Conservation (phyloP, 2,888 invertebrate species). For the Chrysolina oricalcia region DNA sequence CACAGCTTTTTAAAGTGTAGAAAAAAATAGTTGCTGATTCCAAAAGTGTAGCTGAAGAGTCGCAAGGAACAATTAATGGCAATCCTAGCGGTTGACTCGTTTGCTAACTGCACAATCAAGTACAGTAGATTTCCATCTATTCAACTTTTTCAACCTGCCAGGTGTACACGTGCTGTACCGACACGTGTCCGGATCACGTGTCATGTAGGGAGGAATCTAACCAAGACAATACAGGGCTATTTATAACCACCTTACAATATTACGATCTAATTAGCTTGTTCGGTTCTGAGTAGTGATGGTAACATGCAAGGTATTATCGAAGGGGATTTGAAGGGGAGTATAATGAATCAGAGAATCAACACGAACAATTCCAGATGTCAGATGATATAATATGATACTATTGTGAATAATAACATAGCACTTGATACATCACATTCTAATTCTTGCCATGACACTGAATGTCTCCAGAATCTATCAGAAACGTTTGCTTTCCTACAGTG, state of each 20-base stretch:
- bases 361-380: background rate
- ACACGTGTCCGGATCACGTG: constrained; percentile 18
- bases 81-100: background rate
- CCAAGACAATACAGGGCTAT: constrained; percentile 21
- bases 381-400: too few species aligned
- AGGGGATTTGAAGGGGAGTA: background rate
- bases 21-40: too few species aligned
- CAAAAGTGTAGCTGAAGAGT: too few species aligned
- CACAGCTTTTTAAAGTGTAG: too few species aligned
- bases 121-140: background rate
- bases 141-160: background rate
- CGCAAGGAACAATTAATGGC: background rate
- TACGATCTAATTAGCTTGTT: constrained; percentile 1
- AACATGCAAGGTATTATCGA: background rate
- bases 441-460: too few species aligned
- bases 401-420: too few species aligned
- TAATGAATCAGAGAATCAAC: background rate
- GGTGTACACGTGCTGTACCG: constrained; percentile 11
- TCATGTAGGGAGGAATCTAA: background rate
- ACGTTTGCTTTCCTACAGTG: too few species aligned
- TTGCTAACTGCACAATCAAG: background rate
- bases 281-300: background rate
- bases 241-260: constrained; percentile 12
- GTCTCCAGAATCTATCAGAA: too few species aligned
- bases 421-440: too few species aligned